Conservation (phyloP, 64 coral and sea anemone species). For the Porites lutea region DNA sequence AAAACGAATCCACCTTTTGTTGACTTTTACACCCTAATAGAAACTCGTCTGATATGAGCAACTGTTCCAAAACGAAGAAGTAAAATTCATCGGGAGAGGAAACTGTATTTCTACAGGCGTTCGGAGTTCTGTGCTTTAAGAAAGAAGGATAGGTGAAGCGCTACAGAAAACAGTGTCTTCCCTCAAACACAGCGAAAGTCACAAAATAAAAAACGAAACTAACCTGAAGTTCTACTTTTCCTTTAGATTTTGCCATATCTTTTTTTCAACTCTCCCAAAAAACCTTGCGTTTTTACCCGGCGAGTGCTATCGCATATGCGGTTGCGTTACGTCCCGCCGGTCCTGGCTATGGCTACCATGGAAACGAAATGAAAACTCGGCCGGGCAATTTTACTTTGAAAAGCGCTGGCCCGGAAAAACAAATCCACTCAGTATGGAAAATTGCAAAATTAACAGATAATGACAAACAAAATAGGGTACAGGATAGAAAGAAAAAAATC, state of each 20-base stretch:
- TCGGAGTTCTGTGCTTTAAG: neutral
- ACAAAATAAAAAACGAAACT: neutral
- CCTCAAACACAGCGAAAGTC: neutral
- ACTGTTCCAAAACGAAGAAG: neutral
- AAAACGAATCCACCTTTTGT: neutral
- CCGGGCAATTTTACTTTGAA: too few species aligned
- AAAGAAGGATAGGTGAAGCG: neutral
- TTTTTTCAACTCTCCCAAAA: too few species aligned
- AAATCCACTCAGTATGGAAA: too few species aligned
- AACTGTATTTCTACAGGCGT: neutral
- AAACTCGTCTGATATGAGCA: neutral
- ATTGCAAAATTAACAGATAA: too few species aligned
- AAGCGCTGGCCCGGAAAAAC: too few species aligned
- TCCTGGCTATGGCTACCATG: too few species aligned
- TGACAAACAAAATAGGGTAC: too few species aligned
- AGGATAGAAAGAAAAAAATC: too few species aligned
- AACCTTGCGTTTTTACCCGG: too few species aligned
- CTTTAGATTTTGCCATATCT: conserved; percentile 43
- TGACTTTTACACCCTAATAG: neutral
- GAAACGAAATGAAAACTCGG: too few species aligned
- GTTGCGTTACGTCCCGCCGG: too few species aligned
- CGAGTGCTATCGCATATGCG: too few species aligned
- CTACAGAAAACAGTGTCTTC: neutral
- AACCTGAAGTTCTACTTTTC: conserved; percentile 27
- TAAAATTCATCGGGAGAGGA: neutral